Conservation (phyloP, 2,888 invertebrate genomes). For the Apamea crenata region DNA sequence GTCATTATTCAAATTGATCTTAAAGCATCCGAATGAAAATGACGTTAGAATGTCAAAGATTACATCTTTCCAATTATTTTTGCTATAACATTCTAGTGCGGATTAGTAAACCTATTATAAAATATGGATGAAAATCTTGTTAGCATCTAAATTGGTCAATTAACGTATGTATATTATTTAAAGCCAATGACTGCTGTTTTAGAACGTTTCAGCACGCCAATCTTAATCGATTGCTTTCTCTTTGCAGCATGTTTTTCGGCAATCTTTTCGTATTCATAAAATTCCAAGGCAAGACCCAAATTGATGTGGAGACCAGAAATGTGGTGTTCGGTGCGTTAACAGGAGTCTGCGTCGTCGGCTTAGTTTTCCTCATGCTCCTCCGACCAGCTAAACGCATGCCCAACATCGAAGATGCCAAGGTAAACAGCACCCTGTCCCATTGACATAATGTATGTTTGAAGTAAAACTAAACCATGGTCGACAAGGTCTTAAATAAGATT, state of each 20-base stretch:
- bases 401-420: constrained; percentile 85
- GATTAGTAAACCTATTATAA: constrained; percentile 18
- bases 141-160: constrained; percentile 52
- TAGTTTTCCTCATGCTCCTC: constrained; percentile 92
- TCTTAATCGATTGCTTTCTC: constrained; percentile 59
- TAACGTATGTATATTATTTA: constrained; percentile 34
- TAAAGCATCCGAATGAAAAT: neutral
- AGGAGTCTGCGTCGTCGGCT: constrained; percentile 93
- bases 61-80: constrained; percentile 16
- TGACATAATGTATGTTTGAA: constrained; percentile 39
- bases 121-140: constrained; percentile 42
- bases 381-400: constrained; percentile 89
- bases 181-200: constrained; percentile 23
- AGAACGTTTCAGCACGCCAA: constrained; percentile 38
- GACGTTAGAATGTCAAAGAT: neutral
- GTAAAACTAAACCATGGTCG: constrained; percentile 51
- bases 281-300: constrained; percentile 95
- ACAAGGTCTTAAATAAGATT: constrained; percentile 51
- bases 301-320: constrained; percentile 93
- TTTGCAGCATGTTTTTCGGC: constrained; percentile 97
- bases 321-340: constrained; percentile 96
- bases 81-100: constrained; percentile 8
- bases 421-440: constrained; percentile 63
- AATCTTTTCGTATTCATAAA: constrained; percentile 98
- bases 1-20: neutral